Conservation (phyloP, 2,797 vertebrate genomes). For the Pipistrellus pygmaeus region DNA sequence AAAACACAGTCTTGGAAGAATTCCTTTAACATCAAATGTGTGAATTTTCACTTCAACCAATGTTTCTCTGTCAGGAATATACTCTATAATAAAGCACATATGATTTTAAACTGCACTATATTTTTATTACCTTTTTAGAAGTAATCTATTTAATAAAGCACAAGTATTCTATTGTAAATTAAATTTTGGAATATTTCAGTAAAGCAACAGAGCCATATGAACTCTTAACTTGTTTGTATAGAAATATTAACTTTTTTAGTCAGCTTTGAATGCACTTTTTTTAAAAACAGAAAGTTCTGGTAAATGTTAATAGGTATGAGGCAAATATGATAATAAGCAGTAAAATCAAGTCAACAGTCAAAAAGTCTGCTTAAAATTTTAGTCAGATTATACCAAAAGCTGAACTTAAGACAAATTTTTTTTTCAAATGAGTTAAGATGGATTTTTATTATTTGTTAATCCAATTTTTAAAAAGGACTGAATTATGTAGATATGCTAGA, state of each 20-base stretch:
- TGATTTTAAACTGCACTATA: neutral
- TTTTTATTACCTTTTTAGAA: conserved; percentile 27
- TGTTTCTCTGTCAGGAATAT: neutral
- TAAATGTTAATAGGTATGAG: neutral
- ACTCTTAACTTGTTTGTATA: neutral
- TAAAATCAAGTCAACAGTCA: conserved; percentile 36
- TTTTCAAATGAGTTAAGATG: neutral
- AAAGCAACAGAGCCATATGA: neutral
- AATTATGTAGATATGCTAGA: neutral
- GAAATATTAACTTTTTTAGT: neutral
- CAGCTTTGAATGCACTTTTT: neutral
- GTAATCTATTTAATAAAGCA: conserved; percentile 14
- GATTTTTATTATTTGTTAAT: neutral
- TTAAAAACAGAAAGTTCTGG: neutral
- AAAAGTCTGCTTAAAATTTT: neutral
- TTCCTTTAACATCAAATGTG: neutral
- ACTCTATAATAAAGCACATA: neutral
- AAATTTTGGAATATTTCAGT: conserved; percentile 24
- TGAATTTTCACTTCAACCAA: neutral
- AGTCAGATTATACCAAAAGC: conserved; percentile 37
- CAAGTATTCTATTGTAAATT: neutral
- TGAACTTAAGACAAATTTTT: neutral
- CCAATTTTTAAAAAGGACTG: neutral
- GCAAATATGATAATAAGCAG: conserved; percentile 39
- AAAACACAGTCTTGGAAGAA: neutral